Percentiles rank a stretch among this genome's conserved stretches.
Conservation (phyloP, 2,888 invertebrate genomes). For the Rugalucina vietnamica region DNA sequence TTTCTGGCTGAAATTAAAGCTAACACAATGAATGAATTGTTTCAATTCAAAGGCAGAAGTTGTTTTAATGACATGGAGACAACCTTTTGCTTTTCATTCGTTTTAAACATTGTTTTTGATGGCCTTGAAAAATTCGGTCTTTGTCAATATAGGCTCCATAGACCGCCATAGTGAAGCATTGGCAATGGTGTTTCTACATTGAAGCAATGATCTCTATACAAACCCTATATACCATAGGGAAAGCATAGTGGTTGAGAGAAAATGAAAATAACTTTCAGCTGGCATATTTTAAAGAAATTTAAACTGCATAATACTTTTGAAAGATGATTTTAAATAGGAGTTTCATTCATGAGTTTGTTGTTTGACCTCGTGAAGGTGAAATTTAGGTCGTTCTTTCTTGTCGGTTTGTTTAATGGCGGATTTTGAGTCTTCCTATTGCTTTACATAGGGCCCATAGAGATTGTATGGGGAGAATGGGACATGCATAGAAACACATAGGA, state of each 20-base stretch:
- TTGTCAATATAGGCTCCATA: slow-evolving; percentile 49
- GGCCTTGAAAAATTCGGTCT: slow-evolving; percentile 29
- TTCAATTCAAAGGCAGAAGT: neutral
- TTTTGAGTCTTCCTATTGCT: slow-evolving; percentile 51
- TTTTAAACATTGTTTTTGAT: neutral
- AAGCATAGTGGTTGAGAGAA: slow-evolving; percentile 63
- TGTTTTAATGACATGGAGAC: neutral
- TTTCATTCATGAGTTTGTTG: slow-evolving; percentile 80
- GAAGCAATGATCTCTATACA: slow-evolving; percentile 58
- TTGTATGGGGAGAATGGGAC: neutral
- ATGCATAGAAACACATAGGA: neutral
- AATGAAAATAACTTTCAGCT: slow-evolving; percentile 56
- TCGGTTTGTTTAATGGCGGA: slow-evolving; percentile 70
- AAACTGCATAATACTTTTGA: slow-evolving; percentile 35
- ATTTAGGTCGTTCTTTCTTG: slow-evolving; percentile 80
- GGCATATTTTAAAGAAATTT: slow-evolving; percentile 44
- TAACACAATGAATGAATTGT: neutral
- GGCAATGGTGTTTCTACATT: slow-evolving; percentile 54
- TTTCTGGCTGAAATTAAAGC: neutral
- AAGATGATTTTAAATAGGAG: slow-evolving; percentile 76
- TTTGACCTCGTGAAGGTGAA: slow-evolving; percentile 76
- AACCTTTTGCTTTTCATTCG: neutral
- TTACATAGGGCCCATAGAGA: slow-evolving; percentile 29
- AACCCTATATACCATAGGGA: slow-evolving; percentile 70
- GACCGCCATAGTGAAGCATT: slow-evolving; percentile 61